Base-by-base conservation (phyloP, 2,888 invertebrate genomes). In the Epinotia brunnichana region DNA sequence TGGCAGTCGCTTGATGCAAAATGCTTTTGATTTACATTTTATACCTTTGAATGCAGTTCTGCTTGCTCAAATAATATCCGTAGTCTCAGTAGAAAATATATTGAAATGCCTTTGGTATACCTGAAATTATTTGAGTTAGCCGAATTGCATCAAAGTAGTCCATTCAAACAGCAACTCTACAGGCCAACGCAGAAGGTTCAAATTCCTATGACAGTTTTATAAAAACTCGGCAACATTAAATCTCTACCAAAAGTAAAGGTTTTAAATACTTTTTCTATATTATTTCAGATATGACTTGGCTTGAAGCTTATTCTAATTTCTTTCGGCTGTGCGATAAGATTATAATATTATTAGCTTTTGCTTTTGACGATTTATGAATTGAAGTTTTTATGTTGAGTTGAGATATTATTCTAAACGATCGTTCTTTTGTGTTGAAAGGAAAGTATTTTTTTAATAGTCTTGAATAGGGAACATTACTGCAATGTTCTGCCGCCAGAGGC, bases 1-100 rank as follows among this genome's bases (percentile, higher is more conserved):
- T n/a, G n/a, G n/a, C n/a, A n/a, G n/a, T n/a, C n/a, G n/a, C n/a
- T n/a, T 3, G 3, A 56, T 56, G 17, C 4, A 53, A 70, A 59
- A 59, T 59, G 39, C 29, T n/a, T 54, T 66, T 44, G 66, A 54
- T 51, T 71, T 60, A 48, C 57, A 70, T 41, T 66, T 66, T 60
- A 66, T 66, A 66, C 60, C 1, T 41, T 17, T 41, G 15, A 70
- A 64, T 64, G 64, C 51, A 59, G 11, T 21, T 35, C 44, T 9
- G 35, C 48, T n/a, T 54, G 41, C 54, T 61, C 41, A 60, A 61
- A 53, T 56, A 54, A 59, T 59, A 60, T 35, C 48, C 9, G 35
- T 11, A 17, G 19, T 5, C 10, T 53, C 2, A 29, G 5, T n/a
- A 35, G 17, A 17, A 53, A 63, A 51, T 51, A 1, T n/a, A 3